Percentiles rank a stretch among this genome's conserved stretches.
Evolutionary conservation across 2,113 vertebrate genomes (phyloP).

Genomic region (Myxocyprinus asiaticus): DNA sequence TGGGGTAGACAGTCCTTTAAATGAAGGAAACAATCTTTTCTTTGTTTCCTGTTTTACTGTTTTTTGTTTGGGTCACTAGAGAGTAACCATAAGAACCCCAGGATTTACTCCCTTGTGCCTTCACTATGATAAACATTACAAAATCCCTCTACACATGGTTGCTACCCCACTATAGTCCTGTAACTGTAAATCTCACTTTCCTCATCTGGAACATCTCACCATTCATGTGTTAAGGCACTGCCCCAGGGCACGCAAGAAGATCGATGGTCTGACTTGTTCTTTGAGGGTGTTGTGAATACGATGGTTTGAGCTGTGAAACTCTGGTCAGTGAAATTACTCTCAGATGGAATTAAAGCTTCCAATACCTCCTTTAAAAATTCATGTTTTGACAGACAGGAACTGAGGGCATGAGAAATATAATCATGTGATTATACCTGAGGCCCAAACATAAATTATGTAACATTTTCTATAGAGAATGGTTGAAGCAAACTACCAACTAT

Average conservation of each 20-base stretch:
- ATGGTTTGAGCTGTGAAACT: background rate
- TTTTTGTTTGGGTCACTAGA: background rate
- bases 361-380: background rate
- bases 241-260: conserved; percentile 22
- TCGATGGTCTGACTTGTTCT: conserved; percentile 2
- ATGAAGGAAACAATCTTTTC: background rate
- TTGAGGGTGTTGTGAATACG: background rate
- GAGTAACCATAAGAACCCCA: background rate
- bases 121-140: background rate
- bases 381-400: conserved; percentile 3
- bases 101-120: background rate
- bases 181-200: conserved; percentile 23
- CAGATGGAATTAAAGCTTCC: background rate
- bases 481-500: no score
- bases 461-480: no score
- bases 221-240: conserved; percentile 7
- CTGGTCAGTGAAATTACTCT: conserved; percentile 6
- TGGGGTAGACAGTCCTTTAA: background rate
- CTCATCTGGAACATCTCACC: conserved; percentile 4
- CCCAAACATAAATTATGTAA: no score
- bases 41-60: background rate
- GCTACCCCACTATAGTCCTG: background rate
- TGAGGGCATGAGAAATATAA: no score
- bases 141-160: background rate
- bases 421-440: background rate